Evolutionary conservation across 2,888 invertebrate genomes (phyloP).

Genomic region (Rotaria sp.): DNA sequence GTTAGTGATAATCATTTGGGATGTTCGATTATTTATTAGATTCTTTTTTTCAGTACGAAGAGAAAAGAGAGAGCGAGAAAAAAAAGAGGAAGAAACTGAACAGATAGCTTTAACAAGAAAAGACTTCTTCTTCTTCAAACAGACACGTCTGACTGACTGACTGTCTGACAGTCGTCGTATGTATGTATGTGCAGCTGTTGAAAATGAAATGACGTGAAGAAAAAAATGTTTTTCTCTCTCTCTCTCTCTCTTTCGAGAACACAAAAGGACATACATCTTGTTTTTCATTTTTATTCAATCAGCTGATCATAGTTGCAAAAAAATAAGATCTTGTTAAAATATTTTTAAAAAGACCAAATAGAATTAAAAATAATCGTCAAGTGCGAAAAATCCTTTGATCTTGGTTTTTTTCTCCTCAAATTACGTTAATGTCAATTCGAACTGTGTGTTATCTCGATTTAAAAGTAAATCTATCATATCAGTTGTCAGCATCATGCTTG

Average conservation of each 20-base stretch:
- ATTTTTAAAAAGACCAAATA: background rate
- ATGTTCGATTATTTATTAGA: background rate
- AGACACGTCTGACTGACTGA: background rate
- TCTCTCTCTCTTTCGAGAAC: background rate
- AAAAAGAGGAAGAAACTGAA: background rate
- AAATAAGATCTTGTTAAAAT: background rate
- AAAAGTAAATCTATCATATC: background rate
- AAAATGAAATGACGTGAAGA: background rate
- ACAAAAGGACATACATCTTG: background rate
- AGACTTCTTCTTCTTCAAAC: slow-evolving; percentile 2
- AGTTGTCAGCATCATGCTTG: slow-evolving; percentile 21
- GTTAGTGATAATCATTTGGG: background rate
- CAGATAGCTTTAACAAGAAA: background rate
- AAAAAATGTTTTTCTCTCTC: background rate
- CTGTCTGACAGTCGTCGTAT: background rate
- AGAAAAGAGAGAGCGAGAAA: background rate
- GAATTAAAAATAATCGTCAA: background rate
- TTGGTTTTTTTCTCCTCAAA: background rate
- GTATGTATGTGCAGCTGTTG: background rate
- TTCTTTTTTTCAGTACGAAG: background rate
- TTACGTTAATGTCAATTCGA: background rate
- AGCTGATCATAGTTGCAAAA: background rate
- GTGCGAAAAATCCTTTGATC: background rate
- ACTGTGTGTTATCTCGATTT: background rate
- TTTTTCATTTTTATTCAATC: background rate